These are phyloP conservation scores for Priocnemis perturbator DNA, from an alignment of 2,888 invertebrate species.

Conservation along the genomic window DNA sequence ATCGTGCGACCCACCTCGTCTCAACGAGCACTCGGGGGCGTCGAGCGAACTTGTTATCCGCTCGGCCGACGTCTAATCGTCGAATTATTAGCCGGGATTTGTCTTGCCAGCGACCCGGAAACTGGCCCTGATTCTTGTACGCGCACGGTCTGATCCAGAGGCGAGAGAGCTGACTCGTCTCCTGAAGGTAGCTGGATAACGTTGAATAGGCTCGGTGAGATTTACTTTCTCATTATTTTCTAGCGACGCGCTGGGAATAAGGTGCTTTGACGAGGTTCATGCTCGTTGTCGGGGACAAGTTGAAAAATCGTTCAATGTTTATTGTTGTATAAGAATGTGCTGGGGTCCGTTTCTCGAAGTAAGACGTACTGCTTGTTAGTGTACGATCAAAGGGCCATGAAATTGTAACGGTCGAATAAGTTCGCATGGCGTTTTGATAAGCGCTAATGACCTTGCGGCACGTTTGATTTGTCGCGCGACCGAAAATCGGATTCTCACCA, in stretches of 20 bases:
- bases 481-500: conserved; percentile 1
- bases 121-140: conserved; percentile 3
- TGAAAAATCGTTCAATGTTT: too few species aligned
- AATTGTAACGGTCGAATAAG: not conserved
- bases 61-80: conserved; percentile 48
- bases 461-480: conserved; percentile 4
- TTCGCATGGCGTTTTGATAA: not conserved
- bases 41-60: conserved; percentile 50
- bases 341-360: too few species aligned
- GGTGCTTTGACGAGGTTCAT: not conserved
- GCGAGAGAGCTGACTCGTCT: not conserved
- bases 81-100: conserved; percentile 50
- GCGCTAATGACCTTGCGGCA: conserved; percentile 2
- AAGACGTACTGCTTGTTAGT: too few species aligned
- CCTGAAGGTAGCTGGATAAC: not conserved
- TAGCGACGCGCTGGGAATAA: too few species aligned
- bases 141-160: not conserved
- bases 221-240: not conserved
- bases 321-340: too few species aligned
- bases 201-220: not conserved
- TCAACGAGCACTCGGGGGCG: conserved; percentile 16
- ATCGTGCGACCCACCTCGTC: conserved; percentile 24
- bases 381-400: not conserved
- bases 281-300: not conserved
- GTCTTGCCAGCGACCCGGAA: conserved; percentile 34